A percentile compares a stretch with the other conserved stretches of the same genome.
These are phyloP conservation scores for Phrynocephalus vlangalii DNA, from an alignment of 2,797 vertebrate species.

Conservation along the genomic window DNA sequence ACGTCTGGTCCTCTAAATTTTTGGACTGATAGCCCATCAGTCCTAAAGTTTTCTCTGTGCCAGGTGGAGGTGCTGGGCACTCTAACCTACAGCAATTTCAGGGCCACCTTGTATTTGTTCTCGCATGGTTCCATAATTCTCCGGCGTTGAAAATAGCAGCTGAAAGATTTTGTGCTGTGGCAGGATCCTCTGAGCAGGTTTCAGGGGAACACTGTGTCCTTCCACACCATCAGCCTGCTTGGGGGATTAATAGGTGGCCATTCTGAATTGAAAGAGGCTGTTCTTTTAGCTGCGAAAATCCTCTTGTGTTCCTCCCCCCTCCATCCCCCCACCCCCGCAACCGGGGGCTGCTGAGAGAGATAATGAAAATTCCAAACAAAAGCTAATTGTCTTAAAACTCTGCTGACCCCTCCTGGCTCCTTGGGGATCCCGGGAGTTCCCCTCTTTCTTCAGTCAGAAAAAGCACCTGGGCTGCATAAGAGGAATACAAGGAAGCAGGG, in stretches of 20 bases:
- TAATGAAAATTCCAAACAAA: conserved; percentile 49
- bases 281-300: not conserved
- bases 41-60: not conserved
- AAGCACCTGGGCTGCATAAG: not conserved
- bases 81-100: not conserved
- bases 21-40: not conserved
- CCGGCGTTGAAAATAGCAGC: not conserved
- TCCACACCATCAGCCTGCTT: not conserved
- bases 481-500: not conserved
- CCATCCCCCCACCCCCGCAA: not conserved
- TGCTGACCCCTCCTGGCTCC: conserved; percentile 28
- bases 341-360: conserved; percentile 18
- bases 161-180: too few species aligned
- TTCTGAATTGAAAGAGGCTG: not conserved
- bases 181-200: not conserved
- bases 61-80: not conserved
- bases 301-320: not conserved
- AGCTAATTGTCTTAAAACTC: conserved; percentile 42
- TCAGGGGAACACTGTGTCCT: not conserved
- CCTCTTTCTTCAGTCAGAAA: not conserved
- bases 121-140: not conserved
- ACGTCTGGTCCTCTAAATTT: not conserved
- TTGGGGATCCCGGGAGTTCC: not conserved
- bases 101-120: not conserved
- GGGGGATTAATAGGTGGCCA: conserved; percentile 4